Base-by-base conservation (phyloP, 2,888 invertebrate species). In the Macrophya alboannulata region DNA sequence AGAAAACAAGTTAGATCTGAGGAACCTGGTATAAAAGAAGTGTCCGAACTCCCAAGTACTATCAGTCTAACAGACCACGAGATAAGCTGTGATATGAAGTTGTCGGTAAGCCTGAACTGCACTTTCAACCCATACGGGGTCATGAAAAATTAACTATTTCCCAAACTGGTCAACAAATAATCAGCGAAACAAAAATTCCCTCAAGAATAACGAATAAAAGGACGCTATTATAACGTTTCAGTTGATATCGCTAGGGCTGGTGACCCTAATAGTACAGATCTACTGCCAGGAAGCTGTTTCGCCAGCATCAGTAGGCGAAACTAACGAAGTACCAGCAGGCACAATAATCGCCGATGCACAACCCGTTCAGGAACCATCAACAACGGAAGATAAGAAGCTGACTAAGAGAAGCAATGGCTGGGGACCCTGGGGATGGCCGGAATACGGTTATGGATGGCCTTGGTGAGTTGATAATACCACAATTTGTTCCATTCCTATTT, bases 21-120 rank as follows among this genome's bases (percentile, higher is more conserved):
- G 79, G 25, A 87, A 88, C 45, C 21, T 25, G 86, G 90, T 91
- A 91, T 91, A 91, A 91, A 91, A 91, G 91, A 89, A 90, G 88
- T 88, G 86, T 85, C 84, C 88, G 87, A 86, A 84, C 87, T 65
- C 51, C 81, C 86, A 77, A 76, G 68, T 65, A 84, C 59, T 88
- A 88, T 88, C 89, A 91, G 90, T 91, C 86, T 76, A 87, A 86
- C 68, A 37, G 6, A 83, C 48, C 62, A 87, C 87, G 85, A 81
- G 84, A 87, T 76, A 88, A 86, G 85, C 79, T 88, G 45, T 87
- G 87, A 87, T 85, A 91, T 91, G 91, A 91, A 90, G 88, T 87
- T 90, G 83, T 87, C 90, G 91, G 91, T 91, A 90, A 91, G 90
- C 76, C 37, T 65, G 17, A 31, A 43, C 25, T 37, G n/a, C 17